These are phyloP conservation scores for Xyrauchen texanus DNA, from an alignment of 2,113 vertebrate genomes.

Conservation along the genomic window DNA sequence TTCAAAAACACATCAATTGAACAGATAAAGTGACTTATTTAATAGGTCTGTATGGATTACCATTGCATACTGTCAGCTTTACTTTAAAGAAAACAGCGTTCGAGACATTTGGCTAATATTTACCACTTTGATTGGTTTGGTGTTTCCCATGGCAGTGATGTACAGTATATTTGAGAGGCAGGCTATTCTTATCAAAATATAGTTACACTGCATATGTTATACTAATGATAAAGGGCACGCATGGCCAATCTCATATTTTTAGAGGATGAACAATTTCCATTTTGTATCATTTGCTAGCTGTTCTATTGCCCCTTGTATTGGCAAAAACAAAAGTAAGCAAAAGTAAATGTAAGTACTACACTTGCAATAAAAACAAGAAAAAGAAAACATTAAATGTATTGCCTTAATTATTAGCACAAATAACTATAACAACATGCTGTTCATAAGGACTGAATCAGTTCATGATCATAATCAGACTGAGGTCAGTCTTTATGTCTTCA, in stretches of 20 bases:
- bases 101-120: not conserved
- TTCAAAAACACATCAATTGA: slow-evolving; percentile 15
- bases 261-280: not conserved
- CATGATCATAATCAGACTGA: not conserved
- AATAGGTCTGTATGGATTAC: not conserved
- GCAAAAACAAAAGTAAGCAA: not conserved
- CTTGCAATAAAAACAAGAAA: not conserved
- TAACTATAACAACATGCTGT: not conserved
- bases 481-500: too few species aligned
- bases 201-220: not conserved
- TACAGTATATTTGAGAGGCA: not conserved
- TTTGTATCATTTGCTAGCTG: too few species aligned
- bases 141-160: not conserved
- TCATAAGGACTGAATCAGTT: not conserved
- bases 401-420: too few species aligned
- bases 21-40: not conserved
- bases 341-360: not conserved
- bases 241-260: not conserved
- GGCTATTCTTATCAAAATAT: slow-evolving; percentile 4
- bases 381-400: not conserved
- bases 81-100: not conserved
- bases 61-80: not conserved
- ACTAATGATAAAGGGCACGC: not conserved
- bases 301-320: not conserved
- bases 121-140: not conserved